Base-by-base conservation (phyloP, 2,113 vertebrate species). In the Ictidomys tridecemlineatus region DNA sequence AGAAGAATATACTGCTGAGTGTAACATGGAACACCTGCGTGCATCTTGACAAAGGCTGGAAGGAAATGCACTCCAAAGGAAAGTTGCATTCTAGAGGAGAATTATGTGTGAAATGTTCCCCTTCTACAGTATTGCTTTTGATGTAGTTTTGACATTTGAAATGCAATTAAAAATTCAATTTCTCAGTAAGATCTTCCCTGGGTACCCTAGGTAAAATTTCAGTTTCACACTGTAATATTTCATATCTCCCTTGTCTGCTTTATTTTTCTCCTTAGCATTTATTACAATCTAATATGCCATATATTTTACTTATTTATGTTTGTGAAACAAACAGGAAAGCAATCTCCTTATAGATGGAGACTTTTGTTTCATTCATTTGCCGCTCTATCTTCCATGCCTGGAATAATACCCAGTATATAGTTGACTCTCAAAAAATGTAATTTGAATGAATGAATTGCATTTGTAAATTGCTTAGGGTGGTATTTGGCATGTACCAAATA, bases 81-180 rank as follows among this genome's bases (percentile, higher is more conserved):
- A 94, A 87, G 24, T 12, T 65, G 8, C 45, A 24, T 37, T 56
- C 22, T 18, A 34, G n/a, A 70, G 48, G 24, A 65, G n/a, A 93
- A 93, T 89, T 84, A 67, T 30, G 51, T 72, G 42, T 39, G 93
- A 87, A 87, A 45, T 61, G 9, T 84, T 94, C n/a, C 45, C 13
- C 37, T 96, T 76, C 32, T 30, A 72, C 30, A 5, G 92, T 74
- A 93, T 85, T 34, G 7, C 79, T 80, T 96, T 72, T 87, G 87
- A 92, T 92, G 85, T 92, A 34, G 65, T 89, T 95, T 90, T 92
- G 94, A 96, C 92, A 89, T 96, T 90, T 93, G 85, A 87, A 96
- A 96, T 90, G 85, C 84, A 95, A 95, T 94, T 93, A 93, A 86
- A 93, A 94, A 58, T 94, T 91, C 96, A 95, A 13, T 82, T 96